Evolutionary conservation across 2,113 vertebrate genomes (phyloP).

Genomic region (Megaptera novaeangliae): DNA sequence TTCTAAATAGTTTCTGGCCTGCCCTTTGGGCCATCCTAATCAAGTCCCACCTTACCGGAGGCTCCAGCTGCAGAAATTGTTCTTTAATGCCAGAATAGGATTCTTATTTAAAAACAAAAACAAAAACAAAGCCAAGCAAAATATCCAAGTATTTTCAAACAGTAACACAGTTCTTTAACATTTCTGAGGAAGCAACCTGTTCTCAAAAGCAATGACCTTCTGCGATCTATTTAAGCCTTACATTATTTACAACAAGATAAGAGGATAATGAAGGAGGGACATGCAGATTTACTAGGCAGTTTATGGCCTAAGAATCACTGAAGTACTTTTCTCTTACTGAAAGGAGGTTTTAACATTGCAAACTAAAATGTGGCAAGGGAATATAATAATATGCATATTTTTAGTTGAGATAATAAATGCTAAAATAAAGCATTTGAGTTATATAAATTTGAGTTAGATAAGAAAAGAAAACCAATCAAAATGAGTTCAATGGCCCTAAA

Average conservation of each 20-base stretch:
- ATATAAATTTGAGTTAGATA: not conserved
- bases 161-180: not conserved
- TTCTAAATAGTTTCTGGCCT: slow-evolving; percentile 67
- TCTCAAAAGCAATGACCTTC: slow-evolving; percentile 44
- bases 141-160: not conserved
- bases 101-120: not conserved
- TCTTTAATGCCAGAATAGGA: slow-evolving; percentile 14
- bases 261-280: slow-evolving; percentile 87
- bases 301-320: not conserved
- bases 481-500: not conserved
- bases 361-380: slow-evolving; percentile 10
- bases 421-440: not conserved
- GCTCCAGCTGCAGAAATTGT: not conserved
- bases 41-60: slow-evolving; percentile 36
- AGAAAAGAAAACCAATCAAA: slow-evolving; percentile 28
- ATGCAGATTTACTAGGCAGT: slow-evolving; percentile 81
- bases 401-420: slow-evolving; percentile 15
- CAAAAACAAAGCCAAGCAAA: not conserved
- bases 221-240: slow-evolving; percentile 70
- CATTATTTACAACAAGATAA: slow-evolving; percentile 80
- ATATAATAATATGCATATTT: not conserved
- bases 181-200: slow-evolving; percentile 24
- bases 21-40: slow-evolving; percentile 52
- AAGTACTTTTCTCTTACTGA: slow-evolving; percentile 4
- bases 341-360: not conserved